These are phyloP conservation scores for Tragelaphus buxtoni DNA, from an alignment of 2,113 vertebrate genomes.

Conservation along the genomic window DNA sequence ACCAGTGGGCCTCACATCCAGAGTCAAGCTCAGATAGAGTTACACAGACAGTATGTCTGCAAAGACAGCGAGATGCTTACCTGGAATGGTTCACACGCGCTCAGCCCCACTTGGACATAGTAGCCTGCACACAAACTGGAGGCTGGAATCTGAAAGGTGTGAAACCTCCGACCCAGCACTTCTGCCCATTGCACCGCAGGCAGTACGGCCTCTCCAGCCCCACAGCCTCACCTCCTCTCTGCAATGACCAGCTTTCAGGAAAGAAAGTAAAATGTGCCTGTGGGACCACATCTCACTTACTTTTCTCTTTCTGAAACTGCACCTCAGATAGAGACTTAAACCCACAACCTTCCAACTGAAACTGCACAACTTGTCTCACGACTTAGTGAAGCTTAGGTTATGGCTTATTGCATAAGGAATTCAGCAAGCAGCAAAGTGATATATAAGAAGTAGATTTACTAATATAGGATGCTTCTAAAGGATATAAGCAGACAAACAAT, in stretches of 20 bases:
- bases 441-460: not conserved
- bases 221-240: accelerated
- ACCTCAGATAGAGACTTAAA: not conserved
- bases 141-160: no score
- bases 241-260: not conserved
- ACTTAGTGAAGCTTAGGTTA: not conserved
- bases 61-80: constrained; percentile 92
- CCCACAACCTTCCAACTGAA: not conserved
- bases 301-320: not conserved
- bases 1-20: not conserved
- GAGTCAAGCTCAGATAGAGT: constrained; percentile 80
- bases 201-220: not conserved
- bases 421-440: not conserved
- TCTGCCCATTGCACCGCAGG: not conserved
- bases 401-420: not conserved
- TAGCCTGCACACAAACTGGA: accelerated
- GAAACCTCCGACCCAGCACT: accelerated
- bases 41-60: constrained; percentile 93
- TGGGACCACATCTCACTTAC: not conserved
- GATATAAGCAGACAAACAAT: not conserved
- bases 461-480: not conserved
- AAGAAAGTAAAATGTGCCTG: not conserved
- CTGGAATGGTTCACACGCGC: constrained; percentile 86
- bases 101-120: accelerated
- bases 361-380: not conserved